These are phyloP conservation scores for Polyommatus iphigenia DNA, from an alignment of 2,888 invertebrate genomes.

Conservation along the genomic window DNA sequence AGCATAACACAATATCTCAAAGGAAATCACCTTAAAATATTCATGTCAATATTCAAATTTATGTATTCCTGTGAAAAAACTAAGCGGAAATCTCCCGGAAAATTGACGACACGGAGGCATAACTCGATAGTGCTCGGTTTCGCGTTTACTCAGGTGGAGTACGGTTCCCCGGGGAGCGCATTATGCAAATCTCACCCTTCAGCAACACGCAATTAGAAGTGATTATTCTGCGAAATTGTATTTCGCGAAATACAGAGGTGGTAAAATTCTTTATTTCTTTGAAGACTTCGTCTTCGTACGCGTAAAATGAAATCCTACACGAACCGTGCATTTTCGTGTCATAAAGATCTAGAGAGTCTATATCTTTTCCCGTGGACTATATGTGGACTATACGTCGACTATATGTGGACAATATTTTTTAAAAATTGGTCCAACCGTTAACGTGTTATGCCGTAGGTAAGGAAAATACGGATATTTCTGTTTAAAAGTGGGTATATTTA, in stretches of 20 bases:
- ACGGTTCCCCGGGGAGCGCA: conserved; percentile 58
- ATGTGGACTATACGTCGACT: no score
- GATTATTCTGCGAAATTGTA: conserved; percentile 66
- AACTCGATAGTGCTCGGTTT: conserved; percentile 33
- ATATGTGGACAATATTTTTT: no score
- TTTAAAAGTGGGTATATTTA: neutral
- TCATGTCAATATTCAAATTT: conserved; percentile 24
- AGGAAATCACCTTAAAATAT: neutral
- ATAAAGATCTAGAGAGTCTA: no score
- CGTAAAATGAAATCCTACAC: no score
- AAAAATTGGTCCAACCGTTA: no score
- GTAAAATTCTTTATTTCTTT: neutral
- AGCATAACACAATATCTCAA: neutral
- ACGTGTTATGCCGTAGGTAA: no score
- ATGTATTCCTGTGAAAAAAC: conserved; percentile 4
- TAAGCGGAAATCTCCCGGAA: conserved; percentile 26
- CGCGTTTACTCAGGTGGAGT: conserved; percentile 67
- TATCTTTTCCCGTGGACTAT: no score
- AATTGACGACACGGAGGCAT: conserved; percentile 30
- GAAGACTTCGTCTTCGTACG: no score
- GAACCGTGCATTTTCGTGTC: no score
- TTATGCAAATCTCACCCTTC: conserved; percentile 74
- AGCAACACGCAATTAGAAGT: conserved; percentile 65
- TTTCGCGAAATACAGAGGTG: conserved; percentile 49
- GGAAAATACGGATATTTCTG: no score